phyloP scores from a whole-genome alignment of 2,113 vertebrate genomes.

The Archocentrus centrarchus region DNA sequence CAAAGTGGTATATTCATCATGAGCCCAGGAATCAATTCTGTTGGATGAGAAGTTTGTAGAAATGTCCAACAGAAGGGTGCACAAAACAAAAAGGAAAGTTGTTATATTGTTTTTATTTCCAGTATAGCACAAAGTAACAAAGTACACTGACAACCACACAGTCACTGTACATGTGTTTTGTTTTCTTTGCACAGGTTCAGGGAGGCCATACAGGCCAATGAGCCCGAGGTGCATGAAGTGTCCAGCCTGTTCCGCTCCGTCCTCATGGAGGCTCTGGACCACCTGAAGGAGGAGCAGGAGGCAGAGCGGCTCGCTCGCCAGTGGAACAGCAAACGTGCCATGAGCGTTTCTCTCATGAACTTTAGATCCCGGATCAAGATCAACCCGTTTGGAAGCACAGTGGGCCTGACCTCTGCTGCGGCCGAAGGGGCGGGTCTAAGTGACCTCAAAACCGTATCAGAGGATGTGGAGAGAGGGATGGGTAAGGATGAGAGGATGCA shows the following conservation, averaged over 20 bases:
- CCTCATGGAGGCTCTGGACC: conserved; percentile 88
- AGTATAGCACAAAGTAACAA: neutral
- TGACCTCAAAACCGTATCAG: conserved; percentile 91
- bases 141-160: neutral
- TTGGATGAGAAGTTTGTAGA: neutral
- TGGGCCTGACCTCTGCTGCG: conserved; percentile 66
- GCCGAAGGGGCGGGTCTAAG: conserved; percentile 54
- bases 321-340: conserved; percentile 89
- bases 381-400: conserved; percentile 88
- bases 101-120: no score
- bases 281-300: conserved; percentile 90
- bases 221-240: conserved; percentile 91
- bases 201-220: conserved; percentile 87
- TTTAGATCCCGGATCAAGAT: conserved; percentile 91
- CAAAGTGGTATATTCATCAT: neutral
- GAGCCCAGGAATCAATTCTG: neutral
- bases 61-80: neutral
- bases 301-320: conserved; percentile 86
- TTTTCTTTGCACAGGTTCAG: conserved; percentile 86
- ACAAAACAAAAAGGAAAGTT: neutral
- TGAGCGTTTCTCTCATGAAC: conserved; percentile 85
- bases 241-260: conserved; percentile 88
- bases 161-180: neutral
- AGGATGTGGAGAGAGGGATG: conserved; percentile 89
- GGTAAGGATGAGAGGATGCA: conserved; percentile 67